Evolutionary conservation across 2,113 vertebrate species (phyloP), one percentile per base, ranked within the genome.

Genomic region (Pterophyllum scalare): DNA sequence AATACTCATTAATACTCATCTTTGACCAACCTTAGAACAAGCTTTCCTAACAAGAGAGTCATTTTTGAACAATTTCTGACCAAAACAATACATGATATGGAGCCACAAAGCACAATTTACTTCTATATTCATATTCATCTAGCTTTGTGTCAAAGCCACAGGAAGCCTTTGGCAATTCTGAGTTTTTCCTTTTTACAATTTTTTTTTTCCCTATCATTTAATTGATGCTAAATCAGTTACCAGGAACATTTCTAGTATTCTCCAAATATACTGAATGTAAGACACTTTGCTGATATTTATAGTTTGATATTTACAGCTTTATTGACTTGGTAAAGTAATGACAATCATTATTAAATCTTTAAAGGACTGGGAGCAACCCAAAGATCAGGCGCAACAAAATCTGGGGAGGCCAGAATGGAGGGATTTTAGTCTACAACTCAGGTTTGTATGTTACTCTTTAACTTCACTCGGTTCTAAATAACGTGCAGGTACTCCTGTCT

Each of bases 351-450:
- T 49, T 76, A 4, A 26, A 22, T 74, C 57, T 81, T 58, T 57
- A 24, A 82, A 99, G 98, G 95, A 99, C 98, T 95, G 98, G 98
- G 94, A 99, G 98, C 94, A 99, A 99, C 95, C 98, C 98, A 89
- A 99, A 99, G 96, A 99, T 99, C 84, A 96, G 98, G 88, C 97
- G 98, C 86, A 99, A 99, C 95, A 99, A 99, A 96, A 99, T 99
- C 84, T 99, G 98, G 98, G 98, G 98, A 90, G 98, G 98, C 75
- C 98, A 99, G 92, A 99, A 99, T 54, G 98, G 98, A 91, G 98
- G 98, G 84, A 99, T 99, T 92, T 96, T 99, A 83, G 98, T 99
- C 92, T 99, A 99, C 95, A 99, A 99, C 95, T 99, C 98, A 81
- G 98, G 98, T 99, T 1, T 11, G 90, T 24, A 2, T 26, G 33